These are phyloP conservation scores for Agrilus biguttatus DNA, from an alignment of 2,888 invertebrate genomes.

Conservation along the genomic window DNA sequence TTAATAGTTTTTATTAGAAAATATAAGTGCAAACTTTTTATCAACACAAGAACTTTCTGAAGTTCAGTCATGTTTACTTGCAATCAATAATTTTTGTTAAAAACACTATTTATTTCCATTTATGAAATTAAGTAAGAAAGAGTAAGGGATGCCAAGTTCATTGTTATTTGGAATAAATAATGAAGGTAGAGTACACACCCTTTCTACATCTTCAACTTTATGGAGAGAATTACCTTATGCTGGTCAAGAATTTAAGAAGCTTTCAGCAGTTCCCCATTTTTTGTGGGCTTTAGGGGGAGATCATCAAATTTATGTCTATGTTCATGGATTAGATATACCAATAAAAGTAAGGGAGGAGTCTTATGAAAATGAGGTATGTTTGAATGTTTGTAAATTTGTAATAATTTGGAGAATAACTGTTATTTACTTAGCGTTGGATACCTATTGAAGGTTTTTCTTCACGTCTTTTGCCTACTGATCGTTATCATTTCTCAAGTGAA, in stretches of 20 bases:
- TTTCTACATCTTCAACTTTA: slow-evolving; percentile 65
- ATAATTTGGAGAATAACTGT: slow-evolving; percentile 3
- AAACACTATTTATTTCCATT: too few relatives aligned
- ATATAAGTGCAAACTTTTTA: too few relatives aligned
- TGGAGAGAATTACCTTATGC: slow-evolving; percentile 79
- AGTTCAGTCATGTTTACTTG: too few relatives aligned
- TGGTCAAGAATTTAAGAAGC: slow-evolving; percentile 77
- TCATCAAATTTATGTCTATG: slow-evolving; percentile 83
- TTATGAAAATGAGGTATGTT: slow-evolving; percentile 71
- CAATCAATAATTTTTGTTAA: too few relatives aligned
- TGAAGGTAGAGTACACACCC: slow-evolving; percentile 75
- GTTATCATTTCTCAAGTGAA: slow-evolving; percentile 71
- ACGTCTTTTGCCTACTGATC: slow-evolving; percentile 73
- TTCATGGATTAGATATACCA: slow-evolving; percentile 78
- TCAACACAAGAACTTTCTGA: too few relatives aligned
- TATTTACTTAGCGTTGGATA: slow-evolving; percentile 57
- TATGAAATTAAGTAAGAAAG: too few relatives aligned
- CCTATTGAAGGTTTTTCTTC: slow-evolving; percentile 79
- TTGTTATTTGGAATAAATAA: slow-evolving; percentile 73
- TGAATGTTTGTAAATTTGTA: slow-evolving; percentile 6
- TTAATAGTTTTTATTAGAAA: too few relatives aligned
- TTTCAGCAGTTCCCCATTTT: slow-evolving; percentile 71
- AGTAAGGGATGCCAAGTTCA: slow-evolving; percentile 48
- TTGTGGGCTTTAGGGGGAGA: slow-evolving; percentile 91
- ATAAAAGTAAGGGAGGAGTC: slow-evolving; percentile 81